Percentiles rank a stretch among this genome's conserved stretches.
phyloP scores from a whole-genome alignment of 2,113 vertebrate genomes.

The Chloropsis hardwickii region DNA sequence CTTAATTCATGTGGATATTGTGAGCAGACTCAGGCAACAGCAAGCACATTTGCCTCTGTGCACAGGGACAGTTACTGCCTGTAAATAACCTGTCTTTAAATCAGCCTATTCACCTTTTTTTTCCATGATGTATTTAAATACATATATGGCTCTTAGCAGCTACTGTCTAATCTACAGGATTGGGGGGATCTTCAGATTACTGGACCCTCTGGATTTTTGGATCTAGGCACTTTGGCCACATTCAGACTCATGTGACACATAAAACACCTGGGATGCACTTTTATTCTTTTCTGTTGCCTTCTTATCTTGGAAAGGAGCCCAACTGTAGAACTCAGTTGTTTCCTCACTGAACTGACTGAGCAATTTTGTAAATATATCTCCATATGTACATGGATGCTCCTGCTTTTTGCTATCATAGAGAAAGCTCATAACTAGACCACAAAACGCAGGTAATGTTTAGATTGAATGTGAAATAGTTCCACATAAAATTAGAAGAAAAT shows the following conservation, averaged over 20 bases:
- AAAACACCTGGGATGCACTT: not conserved
- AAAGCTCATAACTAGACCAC: not conserved
- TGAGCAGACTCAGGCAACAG: not conserved
- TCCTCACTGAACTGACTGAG: not conserved
- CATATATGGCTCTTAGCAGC: rapidly evolving
- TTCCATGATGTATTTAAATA: not conserved
- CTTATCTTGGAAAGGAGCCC: not conserved
- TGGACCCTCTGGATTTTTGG: not conserved
- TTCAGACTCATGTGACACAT: not conserved
- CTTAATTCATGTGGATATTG: not conserved
- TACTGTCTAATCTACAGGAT: not conserved
- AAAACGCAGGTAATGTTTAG: not conserved
- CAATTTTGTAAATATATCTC: not conserved
- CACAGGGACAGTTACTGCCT: not conserved
- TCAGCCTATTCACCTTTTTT: not conserved
- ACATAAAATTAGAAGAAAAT: constrained; percentile 33
- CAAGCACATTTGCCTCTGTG: not conserved
- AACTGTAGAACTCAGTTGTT: not conserved
- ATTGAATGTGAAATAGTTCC: not conserved
- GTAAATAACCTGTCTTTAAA: not conserved
- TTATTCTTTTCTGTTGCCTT: not conserved
- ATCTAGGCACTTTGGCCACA: not conserved
- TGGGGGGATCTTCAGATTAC: not conserved
- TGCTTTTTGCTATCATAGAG: not conserved
- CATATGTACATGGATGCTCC: not conserved